Evolutionary conservation across 2,113 vertebrate species (phyloP), one percentile per base, ranked within the genome.

Genomic region (Sinocyclocheilus rhinocerous): DNA sequence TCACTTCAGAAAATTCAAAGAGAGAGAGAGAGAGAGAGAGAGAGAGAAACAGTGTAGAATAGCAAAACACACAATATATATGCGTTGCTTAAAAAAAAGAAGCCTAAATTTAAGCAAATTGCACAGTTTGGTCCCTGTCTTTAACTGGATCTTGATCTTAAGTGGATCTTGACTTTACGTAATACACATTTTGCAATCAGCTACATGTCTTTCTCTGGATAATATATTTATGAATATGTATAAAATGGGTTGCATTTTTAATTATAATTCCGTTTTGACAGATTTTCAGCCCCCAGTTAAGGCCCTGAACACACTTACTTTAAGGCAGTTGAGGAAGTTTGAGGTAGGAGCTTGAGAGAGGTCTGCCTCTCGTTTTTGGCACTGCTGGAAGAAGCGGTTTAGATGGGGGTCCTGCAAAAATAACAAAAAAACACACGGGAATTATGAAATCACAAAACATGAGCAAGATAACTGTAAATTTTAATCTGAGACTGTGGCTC

Each of bases 311-410:
- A 26, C 10, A 81, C 88, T 94, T 95, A 99, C 98, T 97, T 98
- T 97, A 91, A 98, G 95, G 91, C 97, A 97, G 89, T 90, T 96
- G 88, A 98, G 81, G 84, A 99, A 98, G 89, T 94, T 95, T 85
- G 96, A 96, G 96, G 97, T 97, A 96, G 96, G 96, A 89, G 96
- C 95, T 88, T 95, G 94, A 80, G 96, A 97, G 83, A 96, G 92
- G 92, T 97, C 96, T 82, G 94, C 94, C 92, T 99, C 96, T 93
- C 96, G 95, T 92, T 97, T 98, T 94, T 99, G 97, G 96, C 98
- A 99, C 95, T 99, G 96, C 92, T 94, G 95, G 94, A 99, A 99
- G 94, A 99, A 99, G 72, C 94, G 93, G 83, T 97, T 98, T 92
- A 99, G 95, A 90, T 97, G 96, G 85, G 95, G 95, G 93, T 99